Evolutionary conservation across 2,113 vertebrate species (phyloP), one percentile per base, ranked within the genome.

Genomic region (Semnornis frantzii): DNA sequence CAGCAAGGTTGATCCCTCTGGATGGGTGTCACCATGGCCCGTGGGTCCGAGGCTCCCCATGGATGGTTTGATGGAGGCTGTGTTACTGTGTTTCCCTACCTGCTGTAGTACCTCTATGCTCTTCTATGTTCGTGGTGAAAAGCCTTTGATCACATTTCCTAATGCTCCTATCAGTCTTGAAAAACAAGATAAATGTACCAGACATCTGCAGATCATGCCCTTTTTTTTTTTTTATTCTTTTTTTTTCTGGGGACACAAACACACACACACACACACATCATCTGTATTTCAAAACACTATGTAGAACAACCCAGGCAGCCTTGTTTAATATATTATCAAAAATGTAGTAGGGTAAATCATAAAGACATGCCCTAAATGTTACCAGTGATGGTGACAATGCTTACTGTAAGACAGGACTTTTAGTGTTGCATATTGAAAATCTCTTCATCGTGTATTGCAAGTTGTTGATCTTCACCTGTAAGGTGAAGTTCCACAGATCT

Each of bases 11-110:
- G n/a, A 78, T 37, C 8, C 9, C 3, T 59, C 8, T 64, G 63
- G 8, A 12, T 15, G 23, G 5, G 1, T 44, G 37, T 55, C 42
- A 54, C n/a, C 6, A 3, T 4, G 12, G 23, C 5, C 31, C n/a
- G 46, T 25, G 39, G 8, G 15, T 30, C 21, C 1, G 10, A 64
- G 12, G 10, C 48, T 50, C 48, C 20, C 48, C 48, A 70, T 48
- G 3, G 33, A 5, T 0, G 27, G 19, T 7, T 52, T 24, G 9
- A 15, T 9, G 9, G 8, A 3, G 6, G 12, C 28, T 59, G 13
- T 54, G 5, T 25, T 48, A 63, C 8, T 39, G 4, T 3, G 3
- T 50, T 86, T 72, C 20, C 19, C n/a, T 63, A 6, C 8, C 10
- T 42, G 9, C 3, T 65, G 5, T 25, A 57, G 3, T 31, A 30